Percentiles rank a stretch among this genome's conserved stretches.
Conservation (phyloP, 2,888 invertebrate genomes). For the Nomada ferruginata region DNA sequence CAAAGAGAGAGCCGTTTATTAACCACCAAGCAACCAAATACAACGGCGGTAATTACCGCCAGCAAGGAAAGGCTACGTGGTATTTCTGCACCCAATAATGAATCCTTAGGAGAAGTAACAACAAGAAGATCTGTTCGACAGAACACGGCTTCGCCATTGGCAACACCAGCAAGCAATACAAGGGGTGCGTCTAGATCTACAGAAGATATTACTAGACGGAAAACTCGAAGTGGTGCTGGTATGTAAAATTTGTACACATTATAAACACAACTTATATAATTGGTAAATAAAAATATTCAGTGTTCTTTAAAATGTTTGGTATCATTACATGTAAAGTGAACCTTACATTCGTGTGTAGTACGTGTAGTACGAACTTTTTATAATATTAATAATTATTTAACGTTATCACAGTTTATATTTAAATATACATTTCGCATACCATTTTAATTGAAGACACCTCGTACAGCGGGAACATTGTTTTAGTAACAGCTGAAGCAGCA, state of each 20-base stretch:
- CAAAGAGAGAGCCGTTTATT: slow-evolving; percentile 82
- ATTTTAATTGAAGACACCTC: slow-evolving; percentile 81
- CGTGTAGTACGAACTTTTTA: slow-evolving; percentile 3
- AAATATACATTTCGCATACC: slow-evolving; percentile 65
- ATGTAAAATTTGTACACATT: slow-evolving; percentile 71
- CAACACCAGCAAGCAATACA: slow-evolving; percentile 82
- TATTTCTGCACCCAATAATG: slow-evolving; percentile 80
- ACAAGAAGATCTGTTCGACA: slow-evolving; percentile 83
- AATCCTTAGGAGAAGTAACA: slow-evolving; percentile 80
- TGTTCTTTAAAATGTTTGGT: slow-evolving; percentile 7
- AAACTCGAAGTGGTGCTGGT: slow-evolving; percentile 84
- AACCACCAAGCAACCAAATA: slow-evolving; percentile 79
- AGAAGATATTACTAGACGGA: slow-evolving; percentile 83
- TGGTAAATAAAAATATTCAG: slow-evolving; percentile 14
- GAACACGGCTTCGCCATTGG: slow-evolving; percentile 82
- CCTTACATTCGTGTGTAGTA: slow-evolving; percentile 5
- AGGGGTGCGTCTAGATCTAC: slow-evolving; percentile 82
- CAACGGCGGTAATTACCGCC: slow-evolving; percentile 69
- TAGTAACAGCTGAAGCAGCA: slow-evolving; percentile 83
- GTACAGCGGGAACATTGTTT: slow-evolving; percentile 84
- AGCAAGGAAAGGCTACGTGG: slow-evolving; percentile 82
- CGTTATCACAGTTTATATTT: slow-evolving; percentile 20
- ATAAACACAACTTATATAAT: slow-evolving; percentile 21
- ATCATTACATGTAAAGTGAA: neutral
- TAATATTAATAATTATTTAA: slow-evolving; percentile 33